Evolutionary conservation across 2,113 vertebrate genomes (phyloP), one percentile per base, ranked within the genome.

Genomic region (Phodopus roborovskii): DNA sequence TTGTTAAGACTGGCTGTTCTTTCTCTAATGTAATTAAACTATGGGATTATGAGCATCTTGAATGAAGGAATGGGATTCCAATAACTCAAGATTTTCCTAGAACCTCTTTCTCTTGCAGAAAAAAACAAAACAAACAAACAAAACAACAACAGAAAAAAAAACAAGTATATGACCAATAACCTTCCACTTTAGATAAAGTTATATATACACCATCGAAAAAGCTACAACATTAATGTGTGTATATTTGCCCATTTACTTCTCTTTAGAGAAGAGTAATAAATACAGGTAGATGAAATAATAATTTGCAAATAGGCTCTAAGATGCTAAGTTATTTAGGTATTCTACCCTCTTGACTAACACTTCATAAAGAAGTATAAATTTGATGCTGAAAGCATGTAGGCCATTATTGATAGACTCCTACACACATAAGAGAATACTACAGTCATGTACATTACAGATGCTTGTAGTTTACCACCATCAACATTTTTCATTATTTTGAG

Each of bases 141-240:
- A n/a, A n/a, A 45, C 45, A 45, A 45, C 45, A 45, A 45, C 45
- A 45, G 6, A 45, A 91, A 22, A 85, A 45, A 45, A 91, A 22
- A 85, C 56, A 39, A 17, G 11, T 50, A 68, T 30, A 78, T n/a
- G 70, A 66, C 22, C 58, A 79, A 90, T 62, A 56, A 66, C 11
- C 74, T 75, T 68, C 15, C n/a, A 39, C 60, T 77, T 94, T 90
- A 90, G 53, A 85, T 79, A 91, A 88, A 91, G 77, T 42, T n/a
- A 62, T 66, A 7, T n/a, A 85, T 71, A 48, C 53, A 26, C 17
- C 85, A 45, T 66, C 10, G 53, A 15, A 11, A 45, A 88, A 94
- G 13, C 24, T 62, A 30, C 4, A 45, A 66, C 50, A 11, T 79
- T 94, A 15, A 26, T 66, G 7, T 66, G 1, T 66, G 26, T 30